These are phyloP conservation scores for Formica selysi DNA, from an alignment of 1,140 invertebrate genomes.

Conservation along the genomic window DNA sequence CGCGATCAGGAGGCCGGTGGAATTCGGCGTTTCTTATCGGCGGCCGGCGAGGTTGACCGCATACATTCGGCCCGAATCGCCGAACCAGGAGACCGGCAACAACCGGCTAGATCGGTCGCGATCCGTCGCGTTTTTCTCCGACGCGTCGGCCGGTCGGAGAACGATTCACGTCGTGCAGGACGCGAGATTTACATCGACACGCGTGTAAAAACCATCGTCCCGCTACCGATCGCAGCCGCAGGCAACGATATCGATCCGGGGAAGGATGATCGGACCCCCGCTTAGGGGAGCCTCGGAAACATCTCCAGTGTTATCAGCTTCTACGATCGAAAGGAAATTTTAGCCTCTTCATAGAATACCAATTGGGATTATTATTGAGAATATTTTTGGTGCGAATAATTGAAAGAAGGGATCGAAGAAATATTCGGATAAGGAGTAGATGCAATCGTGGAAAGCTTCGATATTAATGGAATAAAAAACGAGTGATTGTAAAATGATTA, in stretches of 20 bases:
- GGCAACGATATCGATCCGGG: constrained; percentile 52
- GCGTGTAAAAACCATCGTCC: constrained; percentile 82
- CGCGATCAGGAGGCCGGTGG: constrained; percentile 77
- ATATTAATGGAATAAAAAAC: not conserved
- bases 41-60: constrained; percentile 68
- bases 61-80: constrained; percentile 58
- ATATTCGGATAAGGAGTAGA: not conserved
- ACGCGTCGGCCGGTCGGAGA: constrained; percentile 62
- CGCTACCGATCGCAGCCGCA: constrained; percentile 58
- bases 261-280: constrained; percentile 10
- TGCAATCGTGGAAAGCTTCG: not conserved
- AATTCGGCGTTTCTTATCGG: constrained; percentile 83
- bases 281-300: constrained; percentile 25
- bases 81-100: constrained; percentile 60
- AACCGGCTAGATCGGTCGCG: constrained; percentile 62
- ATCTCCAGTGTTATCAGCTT: not conserved
- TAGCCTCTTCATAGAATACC: not conserved
- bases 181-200: constrained; percentile 83
- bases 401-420: not conserved
- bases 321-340: constrained; percentile 38
- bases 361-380: not conserved
- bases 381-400: not conserved
- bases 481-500: not conserved
- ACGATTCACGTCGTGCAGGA: constrained; percentile 80
- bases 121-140: constrained; percentile 74